Evolutionary conservation across 2,113 vertebrate species (phyloP).

Genomic region (Oxyura jamaicensis): DNA sequence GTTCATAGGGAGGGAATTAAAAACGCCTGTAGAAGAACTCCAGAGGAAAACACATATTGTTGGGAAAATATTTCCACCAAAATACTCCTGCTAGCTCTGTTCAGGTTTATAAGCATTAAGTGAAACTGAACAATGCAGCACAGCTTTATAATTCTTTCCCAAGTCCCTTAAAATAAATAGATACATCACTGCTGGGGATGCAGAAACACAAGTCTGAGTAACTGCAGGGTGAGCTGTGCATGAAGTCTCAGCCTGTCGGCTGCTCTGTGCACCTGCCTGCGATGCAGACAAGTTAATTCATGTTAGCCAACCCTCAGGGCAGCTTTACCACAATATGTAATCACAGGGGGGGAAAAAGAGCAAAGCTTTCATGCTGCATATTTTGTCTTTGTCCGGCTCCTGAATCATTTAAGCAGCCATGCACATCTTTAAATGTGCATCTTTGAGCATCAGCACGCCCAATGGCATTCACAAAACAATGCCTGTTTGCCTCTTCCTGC

Average conservation of each 20-base stretch:
- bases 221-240: background rate
- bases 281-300: background rate
- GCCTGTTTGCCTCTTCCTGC: background rate
- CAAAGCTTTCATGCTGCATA: background rate
- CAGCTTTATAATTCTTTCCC: background rate
- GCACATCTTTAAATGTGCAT: fast-evolving
- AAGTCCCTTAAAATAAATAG: background rate
- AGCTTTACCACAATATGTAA: background rate
- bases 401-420: background rate
- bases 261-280: background rate
- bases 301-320: background rate
- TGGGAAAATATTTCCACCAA: background rate
- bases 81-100: background rate
- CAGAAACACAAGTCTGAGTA: background rate
- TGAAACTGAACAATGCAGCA: background rate
- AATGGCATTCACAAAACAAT: background rate
- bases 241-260: background rate
- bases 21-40: background rate
- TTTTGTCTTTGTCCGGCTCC: background rate
- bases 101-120: background rate
- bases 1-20: background rate
- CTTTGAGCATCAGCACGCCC: background rate
- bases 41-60: background rate
- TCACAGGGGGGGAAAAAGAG: background rate
- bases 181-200: fast-evolving